Conservation (phyloP, 2,797 vertebrate species). For the Hoplostethus atlanticus region DNA sequence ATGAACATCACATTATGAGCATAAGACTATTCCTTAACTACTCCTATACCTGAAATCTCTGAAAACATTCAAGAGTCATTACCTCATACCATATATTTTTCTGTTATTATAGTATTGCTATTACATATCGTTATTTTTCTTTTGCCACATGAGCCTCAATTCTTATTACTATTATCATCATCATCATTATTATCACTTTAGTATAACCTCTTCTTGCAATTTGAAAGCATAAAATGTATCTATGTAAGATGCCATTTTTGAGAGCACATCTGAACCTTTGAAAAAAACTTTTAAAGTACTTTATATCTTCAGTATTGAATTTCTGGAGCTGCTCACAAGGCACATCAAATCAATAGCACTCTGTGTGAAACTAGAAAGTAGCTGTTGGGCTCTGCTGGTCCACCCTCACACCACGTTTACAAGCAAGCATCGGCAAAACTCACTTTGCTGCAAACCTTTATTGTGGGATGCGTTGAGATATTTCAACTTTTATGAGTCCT, state of each 20-base stretch:
- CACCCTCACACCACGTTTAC: background rate
- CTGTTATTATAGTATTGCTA: too few relatives aligned
- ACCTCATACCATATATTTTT: too few relatives aligned
- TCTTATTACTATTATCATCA: background rate
- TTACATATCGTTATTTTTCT: too few relatives aligned
- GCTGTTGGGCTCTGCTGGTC: slow-evolving; percentile 17
- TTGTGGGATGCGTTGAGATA: background rate
- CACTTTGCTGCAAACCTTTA: background rate
- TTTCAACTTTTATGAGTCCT: too few relatives aligned
- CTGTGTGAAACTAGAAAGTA: slow-evolving; percentile 10
- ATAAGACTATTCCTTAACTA: too few relatives aligned
- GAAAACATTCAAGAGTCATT: too few relatives aligned
- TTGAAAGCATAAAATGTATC: background rate
- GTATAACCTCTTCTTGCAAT: background rate
- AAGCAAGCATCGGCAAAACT: slow-evolving; percentile 18
- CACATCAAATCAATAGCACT: slow-evolving; percentile 16
- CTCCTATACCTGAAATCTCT: too few relatives aligned
- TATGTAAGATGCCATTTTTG: background rate
- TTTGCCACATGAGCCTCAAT: too few relatives aligned
- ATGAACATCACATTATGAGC: too few relatives aligned
- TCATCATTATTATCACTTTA: background rate
- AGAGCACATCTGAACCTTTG: background rate
- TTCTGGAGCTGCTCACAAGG: slow-evolving; percentile 3
- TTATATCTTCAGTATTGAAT: background rate
- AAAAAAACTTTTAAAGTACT: background rate